Evolutionary conservation across 1,140 invertebrate genomes (phyloP).

Genomic region (Pseudomyrmex pallidus): DNA sequence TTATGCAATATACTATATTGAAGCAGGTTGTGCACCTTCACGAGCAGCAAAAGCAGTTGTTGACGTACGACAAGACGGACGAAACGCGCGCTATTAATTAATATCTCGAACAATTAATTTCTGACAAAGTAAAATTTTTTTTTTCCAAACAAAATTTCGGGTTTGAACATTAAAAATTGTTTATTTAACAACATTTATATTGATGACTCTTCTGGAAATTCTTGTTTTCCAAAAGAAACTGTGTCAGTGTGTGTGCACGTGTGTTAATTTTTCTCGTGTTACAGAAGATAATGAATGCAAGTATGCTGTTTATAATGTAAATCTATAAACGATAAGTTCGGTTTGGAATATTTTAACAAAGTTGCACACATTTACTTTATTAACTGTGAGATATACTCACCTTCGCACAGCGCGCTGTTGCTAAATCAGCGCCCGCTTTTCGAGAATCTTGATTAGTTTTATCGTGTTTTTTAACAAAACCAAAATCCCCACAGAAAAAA

Average conservation of each 20-base stretch:
- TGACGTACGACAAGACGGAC: neutral
- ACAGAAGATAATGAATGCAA: neutral
- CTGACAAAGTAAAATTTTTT: neutral
- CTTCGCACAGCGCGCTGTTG: neutral
- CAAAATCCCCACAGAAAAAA: neutral
- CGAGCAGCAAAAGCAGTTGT: neutral
- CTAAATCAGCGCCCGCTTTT: neutral
- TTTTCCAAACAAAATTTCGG: neutral
- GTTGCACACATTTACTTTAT: neutral
- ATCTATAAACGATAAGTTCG: neutral
- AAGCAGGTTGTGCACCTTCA: slow-evolving; percentile 61
- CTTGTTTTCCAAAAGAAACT: neutral
- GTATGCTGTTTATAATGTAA: neutral
- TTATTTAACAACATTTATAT: neutral
- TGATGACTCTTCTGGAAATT: neutral
- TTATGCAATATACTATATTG: slow-evolving; percentile 67
- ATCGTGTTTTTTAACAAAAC: neutral
- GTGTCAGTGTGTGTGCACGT: neutral
- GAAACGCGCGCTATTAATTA: too few species aligned
- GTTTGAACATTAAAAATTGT: neutral
- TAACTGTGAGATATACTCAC: slow-evolving; percentile 44
- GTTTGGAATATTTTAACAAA: slow-evolving; percentile 4
- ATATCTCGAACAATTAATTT: neutral
- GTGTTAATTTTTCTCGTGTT: neutral
- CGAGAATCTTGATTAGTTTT: neutral